These are phyloP conservation scores for Emmelina monodactyla DNA, from an alignment of 2,888 invertebrate genomes.

Conservation along the genomic window DNA sequence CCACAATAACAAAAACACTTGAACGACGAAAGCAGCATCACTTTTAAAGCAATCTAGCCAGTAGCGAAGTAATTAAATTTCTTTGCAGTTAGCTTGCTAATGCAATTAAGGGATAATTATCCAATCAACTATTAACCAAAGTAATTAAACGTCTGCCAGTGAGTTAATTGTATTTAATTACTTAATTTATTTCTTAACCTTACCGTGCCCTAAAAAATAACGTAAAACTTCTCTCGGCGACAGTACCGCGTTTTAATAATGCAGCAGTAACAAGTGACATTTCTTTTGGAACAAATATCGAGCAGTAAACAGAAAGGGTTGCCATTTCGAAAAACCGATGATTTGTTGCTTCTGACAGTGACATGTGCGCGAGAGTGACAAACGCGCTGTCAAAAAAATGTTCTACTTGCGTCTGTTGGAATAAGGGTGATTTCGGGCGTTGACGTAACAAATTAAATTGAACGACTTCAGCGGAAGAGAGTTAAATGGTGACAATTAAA, in stretches of 20 bases:
- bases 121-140: neutral
- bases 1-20: too few relatives aligned
- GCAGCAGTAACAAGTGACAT: slow-evolving; percentile 45
- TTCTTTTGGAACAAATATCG: slow-evolving; percentile 40
- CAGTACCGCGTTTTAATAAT: neutral
- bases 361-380: slow-evolving; percentile 52
- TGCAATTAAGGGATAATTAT: too few relatives aligned
- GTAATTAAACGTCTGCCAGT: too few relatives aligned
- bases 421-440: neutral
- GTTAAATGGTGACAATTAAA: slow-evolving; percentile 46
- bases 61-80: too few relatives aligned
- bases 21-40: too few relatives aligned
- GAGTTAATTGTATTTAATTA: neutral
- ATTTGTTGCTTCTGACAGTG: slow-evolving; percentile 45
- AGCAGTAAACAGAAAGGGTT: slow-evolving; percentile 30
- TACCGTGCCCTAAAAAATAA: neutral
- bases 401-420: neutral
- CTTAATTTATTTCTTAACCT: slow-evolving; percentile 1
- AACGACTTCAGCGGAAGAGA: slow-evolving; percentile 1
- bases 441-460: neutral
- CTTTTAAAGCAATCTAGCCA: too few relatives aligned
- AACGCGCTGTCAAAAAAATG: neutral
- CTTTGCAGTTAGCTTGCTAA: too few relatives aligned
- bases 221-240: neutral
- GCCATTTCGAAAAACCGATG: slow-evolving; percentile 50